These are phyloP conservation scores for Semaprochilodus insignis DNA, from an alignment of 2,797 vertebrate species.

Conservation along the genomic window DNA sequence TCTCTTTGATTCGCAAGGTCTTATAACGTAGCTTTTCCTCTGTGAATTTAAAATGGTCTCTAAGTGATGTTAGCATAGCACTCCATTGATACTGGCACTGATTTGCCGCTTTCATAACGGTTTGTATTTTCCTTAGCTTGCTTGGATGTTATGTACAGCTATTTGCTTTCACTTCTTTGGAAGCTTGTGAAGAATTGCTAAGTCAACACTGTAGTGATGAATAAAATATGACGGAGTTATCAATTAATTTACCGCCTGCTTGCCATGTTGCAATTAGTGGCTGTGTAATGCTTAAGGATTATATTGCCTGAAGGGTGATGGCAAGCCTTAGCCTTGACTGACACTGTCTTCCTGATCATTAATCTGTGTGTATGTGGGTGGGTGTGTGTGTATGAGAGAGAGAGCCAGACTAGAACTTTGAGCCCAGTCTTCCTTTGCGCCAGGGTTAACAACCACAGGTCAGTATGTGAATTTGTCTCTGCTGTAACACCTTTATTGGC, in stretches of 20 bases:
- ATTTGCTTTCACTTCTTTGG: slow-evolving; percentile 23
- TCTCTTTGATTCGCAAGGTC: neutral
- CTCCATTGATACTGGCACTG: slow-evolving; percentile 1
- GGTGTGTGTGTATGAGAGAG: neutral
- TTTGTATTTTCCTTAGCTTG: slow-evolving; percentile 18
- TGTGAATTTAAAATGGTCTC: neutral
- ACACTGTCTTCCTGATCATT: slow-evolving; percentile 41
- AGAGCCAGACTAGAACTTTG: slow-evolving; percentile 29
- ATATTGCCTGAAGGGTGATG: slow-evolving; percentile 37
- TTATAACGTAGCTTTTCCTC: neutral
- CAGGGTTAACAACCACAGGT: slow-evolving; percentile 52
- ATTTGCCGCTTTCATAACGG: slow-evolving; percentile 1
- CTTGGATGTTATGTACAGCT: slow-evolving; percentile 1
- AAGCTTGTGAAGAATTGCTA: slow-evolving; percentile 30
- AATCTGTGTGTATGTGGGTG: slow-evolving; percentile 36
- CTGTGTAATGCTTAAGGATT: slow-evolving; percentile 23
- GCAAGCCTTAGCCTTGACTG: slow-evolving; percentile 35
- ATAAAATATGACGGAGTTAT: slow-evolving; percentile 48
- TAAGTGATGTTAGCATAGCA: neutral
- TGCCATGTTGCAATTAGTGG: slow-evolving; percentile 50
- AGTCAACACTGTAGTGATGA: slow-evolving; percentile 26
- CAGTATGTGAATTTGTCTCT: slow-evolving; percentile 43
- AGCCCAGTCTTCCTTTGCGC: slow-evolving; percentile 30
- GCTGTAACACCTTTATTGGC: slow-evolving; percentile 50
- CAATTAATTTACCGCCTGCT: slow-evolving; percentile 47